phyloP scores from a whole-genome alignment of 2,113 vertebrate species.

The Excalfactoria chinensis region DNA sequence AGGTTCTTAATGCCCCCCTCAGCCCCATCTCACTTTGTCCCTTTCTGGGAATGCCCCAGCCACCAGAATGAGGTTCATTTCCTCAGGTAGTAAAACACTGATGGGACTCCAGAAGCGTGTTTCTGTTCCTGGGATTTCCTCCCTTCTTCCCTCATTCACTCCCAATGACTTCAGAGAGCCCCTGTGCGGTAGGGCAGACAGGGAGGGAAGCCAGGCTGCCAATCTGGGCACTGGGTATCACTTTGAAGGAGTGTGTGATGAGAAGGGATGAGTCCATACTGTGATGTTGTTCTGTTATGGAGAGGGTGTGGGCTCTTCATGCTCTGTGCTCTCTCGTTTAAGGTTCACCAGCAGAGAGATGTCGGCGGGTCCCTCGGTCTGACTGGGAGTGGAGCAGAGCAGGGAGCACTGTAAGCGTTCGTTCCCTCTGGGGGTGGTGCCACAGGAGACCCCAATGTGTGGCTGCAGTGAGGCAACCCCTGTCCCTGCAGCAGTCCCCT shows the following conservation, averaged over 20 bases:
- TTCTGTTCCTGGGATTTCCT: neutral
- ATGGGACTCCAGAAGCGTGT: neutral
- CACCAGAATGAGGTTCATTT: accelerated
- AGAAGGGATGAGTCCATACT: too few species aligned
- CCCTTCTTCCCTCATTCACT: neutral
- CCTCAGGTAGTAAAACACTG: neutral
- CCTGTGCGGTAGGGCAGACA: too few species aligned
- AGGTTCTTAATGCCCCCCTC: neutral
- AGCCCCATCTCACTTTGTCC: neutral
- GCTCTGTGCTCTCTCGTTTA: neutral
- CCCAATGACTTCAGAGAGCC: accelerated
- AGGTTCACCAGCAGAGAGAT: conserved; percentile 35
- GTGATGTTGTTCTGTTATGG: neutral
- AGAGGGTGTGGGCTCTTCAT: neutral
- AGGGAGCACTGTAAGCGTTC: neutral
- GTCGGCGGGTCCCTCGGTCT: neutral
- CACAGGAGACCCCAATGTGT: neutral
- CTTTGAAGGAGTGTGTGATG: too few species aligned
- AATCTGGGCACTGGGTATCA: too few species aligned
- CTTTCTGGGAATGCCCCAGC: neutral
- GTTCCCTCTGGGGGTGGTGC: neutral
- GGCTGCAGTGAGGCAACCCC: accelerated
- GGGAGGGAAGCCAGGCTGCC: too few species aligned
- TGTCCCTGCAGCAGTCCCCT: neutral
- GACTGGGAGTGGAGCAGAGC: neutral